Evolutionary conservation across 2,888 invertebrate species (phyloP), one percentile per base, ranked within the genome.

Genomic region (Cyrtodaria siliqua): DNA sequence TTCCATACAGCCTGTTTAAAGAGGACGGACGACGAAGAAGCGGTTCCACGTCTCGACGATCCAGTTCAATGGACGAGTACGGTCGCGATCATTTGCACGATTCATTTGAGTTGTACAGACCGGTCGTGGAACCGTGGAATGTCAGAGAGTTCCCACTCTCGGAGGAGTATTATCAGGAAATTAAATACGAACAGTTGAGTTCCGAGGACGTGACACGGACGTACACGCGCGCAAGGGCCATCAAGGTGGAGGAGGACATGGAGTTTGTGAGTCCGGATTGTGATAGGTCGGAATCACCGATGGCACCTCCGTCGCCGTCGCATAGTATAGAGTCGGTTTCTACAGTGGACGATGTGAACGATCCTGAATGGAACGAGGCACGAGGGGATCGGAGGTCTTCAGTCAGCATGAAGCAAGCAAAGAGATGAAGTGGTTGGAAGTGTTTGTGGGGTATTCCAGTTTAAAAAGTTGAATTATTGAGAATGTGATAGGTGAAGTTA

Each of bases 301-400:
- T 74, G 1, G 69, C 67, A 23, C 85, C 88, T 1, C 57, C 70
- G 8, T 91, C 90, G 6, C 91, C 90, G 2, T 52, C 83, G 16
- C 83, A 84, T 2, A 89, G 87, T 56, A 79, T 75, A n/a, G 82
- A 84, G n/a, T 86, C 88, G 0, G 77, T 80, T 1, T 88, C 91
- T 4, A 73, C 76, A 12, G 44, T 80, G 0, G 89, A 87, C 14
- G 89, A 90, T 52, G 88, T 89, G 0, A 87, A 90, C 70, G 92
- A 92, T 68, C 91, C 91, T 0, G 92, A 92, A 63, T 92, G 92
- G 92, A 87, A 69, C 26, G 49, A 66, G 29, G 29, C 6, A 8
- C 49, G 49, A 23, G 53, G 62, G 24, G 72, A 72, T 42, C 29
- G 78, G 18, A 49, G 72, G 24, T 63, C 78, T 14, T 78, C 78